Conservation (phyloP, 2,888 invertebrate genomes). For the Drosophila mimica region DNA sequence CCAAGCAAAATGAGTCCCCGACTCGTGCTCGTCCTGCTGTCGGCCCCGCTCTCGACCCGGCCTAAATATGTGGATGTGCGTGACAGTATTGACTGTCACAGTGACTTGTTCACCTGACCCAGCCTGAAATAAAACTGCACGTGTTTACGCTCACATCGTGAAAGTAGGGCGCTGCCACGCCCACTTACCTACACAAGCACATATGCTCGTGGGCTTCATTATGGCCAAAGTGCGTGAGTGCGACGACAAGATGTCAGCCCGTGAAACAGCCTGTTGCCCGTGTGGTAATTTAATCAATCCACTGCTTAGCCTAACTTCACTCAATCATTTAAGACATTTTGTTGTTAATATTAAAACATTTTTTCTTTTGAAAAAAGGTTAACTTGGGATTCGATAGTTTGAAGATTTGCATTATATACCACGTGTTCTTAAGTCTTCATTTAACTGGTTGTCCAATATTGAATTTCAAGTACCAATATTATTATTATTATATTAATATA, state of each 20-base stretch:
- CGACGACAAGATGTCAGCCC: slow-evolving; percentile 36
- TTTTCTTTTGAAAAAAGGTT: not conserved
- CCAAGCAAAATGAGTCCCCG: slow-evolving; percentile 54
- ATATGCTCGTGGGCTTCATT: slow-evolving; percentile 64
- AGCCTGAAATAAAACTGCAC: slow-evolving; percentile 44
- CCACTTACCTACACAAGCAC: slow-evolving; percentile 13
- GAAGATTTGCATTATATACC: not conserved
- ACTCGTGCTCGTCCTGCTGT: slow-evolving; percentile 24
- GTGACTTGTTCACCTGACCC: slow-evolving; percentile 64
- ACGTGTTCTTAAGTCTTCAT: not conserved
- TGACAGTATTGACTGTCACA: slow-evolving; percentile 74
- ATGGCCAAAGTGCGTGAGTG: slow-evolving; percentile 40
- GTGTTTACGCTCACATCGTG: slow-evolving; percentile 10
- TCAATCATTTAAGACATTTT: not conserved
- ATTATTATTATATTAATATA: not conserved
- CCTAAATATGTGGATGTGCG: slow-evolving; percentile 77
- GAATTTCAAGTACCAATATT: not conserved
- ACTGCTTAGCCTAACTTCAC: not conserved
- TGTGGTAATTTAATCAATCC: not conserved
- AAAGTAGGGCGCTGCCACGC: slow-evolving; percentile 16
- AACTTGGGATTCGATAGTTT: not conserved
- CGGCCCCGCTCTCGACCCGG: slow-evolving; percentile 53
- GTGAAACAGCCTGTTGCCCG: slow-evolving; percentile 20
- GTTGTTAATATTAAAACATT: not conserved
- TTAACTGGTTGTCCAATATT: not conserved